These are phyloP conservation scores for Haliclona indistincta DNA, from an alignment of 37 sponge, comb jelly and placozoan genomes.

Conservation along the genomic window DNA sequence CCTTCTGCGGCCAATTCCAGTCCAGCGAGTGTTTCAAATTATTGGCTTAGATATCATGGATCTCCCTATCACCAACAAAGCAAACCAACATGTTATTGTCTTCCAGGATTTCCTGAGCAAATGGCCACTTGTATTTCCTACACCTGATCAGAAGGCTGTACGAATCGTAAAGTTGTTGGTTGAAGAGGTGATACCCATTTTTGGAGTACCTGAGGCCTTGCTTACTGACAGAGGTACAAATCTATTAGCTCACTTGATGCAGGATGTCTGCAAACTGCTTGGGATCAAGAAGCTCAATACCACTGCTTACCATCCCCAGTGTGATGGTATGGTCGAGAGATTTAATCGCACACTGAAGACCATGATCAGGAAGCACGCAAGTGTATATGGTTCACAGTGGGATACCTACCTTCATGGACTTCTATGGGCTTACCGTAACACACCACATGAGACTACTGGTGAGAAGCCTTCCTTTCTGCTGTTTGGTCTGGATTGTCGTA, in stretches of 20 bases:
- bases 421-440: conserved; percentile 15
- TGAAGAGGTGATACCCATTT: not conserved
- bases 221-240: conserved; percentile 18
- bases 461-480: conserved; percentile 22
- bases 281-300: conserved; percentile 25
- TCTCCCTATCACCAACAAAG: conserved; percentile 25
- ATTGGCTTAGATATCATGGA: conserved; percentile 54
- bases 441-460: conserved; percentile 6
- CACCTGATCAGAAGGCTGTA: not conserved
- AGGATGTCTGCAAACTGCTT: conserved; percentile 8
- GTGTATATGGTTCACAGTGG: not conserved
- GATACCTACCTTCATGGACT: not conserved
- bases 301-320: conserved; percentile 13
- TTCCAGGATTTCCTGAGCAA: conserved; percentile 35
- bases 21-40: conserved; percentile 33
- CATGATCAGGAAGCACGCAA: conserved; percentile 3
- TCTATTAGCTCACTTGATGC: conserved; percentile 9
- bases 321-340: not conserved
- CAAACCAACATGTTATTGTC: conserved; percentile 22
- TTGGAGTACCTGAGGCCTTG: conserved; percentile 21
- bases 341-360: not conserved
- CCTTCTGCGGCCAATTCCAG: conserved; percentile 11
- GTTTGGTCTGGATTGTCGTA: conserved; percentile 5
- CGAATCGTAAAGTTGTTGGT: conserved; percentile 12
- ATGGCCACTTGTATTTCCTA: conserved; percentile 18